Conservation (phyloP, 2,888 invertebrate species). For the Cryptocheilus praepositus region DNA sequence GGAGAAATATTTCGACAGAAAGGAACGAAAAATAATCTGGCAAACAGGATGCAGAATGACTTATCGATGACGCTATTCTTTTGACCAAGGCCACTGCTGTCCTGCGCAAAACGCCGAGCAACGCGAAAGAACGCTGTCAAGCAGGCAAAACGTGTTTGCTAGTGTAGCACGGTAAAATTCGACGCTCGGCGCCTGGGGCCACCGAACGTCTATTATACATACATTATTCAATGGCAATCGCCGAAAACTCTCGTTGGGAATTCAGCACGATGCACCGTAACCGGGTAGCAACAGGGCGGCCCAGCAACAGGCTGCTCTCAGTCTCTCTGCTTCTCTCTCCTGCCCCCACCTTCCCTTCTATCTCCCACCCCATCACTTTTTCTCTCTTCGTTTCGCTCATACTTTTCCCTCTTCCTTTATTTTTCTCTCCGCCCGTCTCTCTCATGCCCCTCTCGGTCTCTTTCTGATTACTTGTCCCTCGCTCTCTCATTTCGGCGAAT, state of each 20-base stretch:
- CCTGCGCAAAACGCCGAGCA: conserved; percentile 32
- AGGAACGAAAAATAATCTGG: background rate
- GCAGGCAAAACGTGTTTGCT: background rate
- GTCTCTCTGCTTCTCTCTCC: conserved; percentile 27
- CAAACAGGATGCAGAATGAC: conserved; percentile 45
- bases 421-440: conserved; percentile 2
- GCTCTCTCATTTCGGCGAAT: conserved; percentile 20
- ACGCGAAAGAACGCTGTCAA: background rate
- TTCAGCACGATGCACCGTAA: conserved; percentile 67
- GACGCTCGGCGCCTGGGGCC: conserved; percentile 30
- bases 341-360: conserved; percentile 18
- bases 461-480: conserved; percentile 10
- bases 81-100: conserved; percentile 38
- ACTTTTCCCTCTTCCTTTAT: conserved; percentile 3
- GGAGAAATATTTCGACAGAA: background rate
- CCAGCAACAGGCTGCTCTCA: conserved; percentile 52
- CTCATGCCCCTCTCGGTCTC: conserved; percentile 24
- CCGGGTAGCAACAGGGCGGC: conserved; percentile 67
- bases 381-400: background rate
- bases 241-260: conserved; percentile 65
- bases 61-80: conserved; percentile 41
- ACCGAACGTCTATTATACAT: conserved; percentile 50
- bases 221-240: conserved; percentile 59
- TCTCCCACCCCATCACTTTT: conserved; percentile 10
- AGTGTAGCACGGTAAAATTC: background rate